Conservation (phyloP, 2,797 vertebrate genomes). For the Synanceia verrucosa region DNA sequence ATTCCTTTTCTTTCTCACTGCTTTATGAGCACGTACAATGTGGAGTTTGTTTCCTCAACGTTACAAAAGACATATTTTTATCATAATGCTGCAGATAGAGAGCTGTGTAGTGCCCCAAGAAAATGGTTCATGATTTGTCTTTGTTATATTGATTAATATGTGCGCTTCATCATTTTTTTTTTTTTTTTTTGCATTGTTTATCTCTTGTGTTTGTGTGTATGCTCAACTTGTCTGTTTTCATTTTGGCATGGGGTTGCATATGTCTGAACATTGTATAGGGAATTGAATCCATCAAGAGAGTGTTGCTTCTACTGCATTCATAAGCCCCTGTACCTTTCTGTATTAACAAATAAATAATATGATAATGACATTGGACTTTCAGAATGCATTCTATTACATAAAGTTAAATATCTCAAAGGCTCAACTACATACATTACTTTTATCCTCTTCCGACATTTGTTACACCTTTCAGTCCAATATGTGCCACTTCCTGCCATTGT, state of each 20-base stretch:
- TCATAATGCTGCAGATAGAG: slow-evolving; percentile 73
- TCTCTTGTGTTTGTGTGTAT: slow-evolving; percentile 34
- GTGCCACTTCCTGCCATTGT: slow-evolving; percentile 33
- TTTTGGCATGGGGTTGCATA: slow-evolving; percentile 35
- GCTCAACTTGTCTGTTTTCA: slow-evolving; percentile 16
- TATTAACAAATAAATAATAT: background rate
- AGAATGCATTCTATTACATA: background rate
- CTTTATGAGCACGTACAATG: slow-evolving; percentile 72
- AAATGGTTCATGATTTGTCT: slow-evolving; percentile 47
- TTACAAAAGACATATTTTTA: slow-evolving; percentile 71
- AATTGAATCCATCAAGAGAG: slow-evolving; percentile 43
- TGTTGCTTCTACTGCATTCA: slow-evolving; percentile 17
- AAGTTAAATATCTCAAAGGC: slow-evolving; percentile 20
- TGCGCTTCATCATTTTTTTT: slow-evolving; percentile 42
- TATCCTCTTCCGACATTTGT: slow-evolving; percentile 24
- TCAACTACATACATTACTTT: slow-evolving; percentile 21
- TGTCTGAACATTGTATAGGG: slow-evolving; percentile 31
- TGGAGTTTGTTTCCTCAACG: slow-evolving; percentile 71
- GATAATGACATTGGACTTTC: slow-evolving; percentile 7
- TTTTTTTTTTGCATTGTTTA: slow-evolving; percentile 42
- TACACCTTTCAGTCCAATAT: slow-evolving; percentile 35
- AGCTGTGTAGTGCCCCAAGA: slow-evolving; percentile 54
- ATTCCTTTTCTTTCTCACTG: slow-evolving; percentile 60
- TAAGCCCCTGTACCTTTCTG: background rate
- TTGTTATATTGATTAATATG: slow-evolving; percentile 57